Conservation (phyloP, 2,888 invertebrate genomes). For the Acrobeloides nanus region DNA sequence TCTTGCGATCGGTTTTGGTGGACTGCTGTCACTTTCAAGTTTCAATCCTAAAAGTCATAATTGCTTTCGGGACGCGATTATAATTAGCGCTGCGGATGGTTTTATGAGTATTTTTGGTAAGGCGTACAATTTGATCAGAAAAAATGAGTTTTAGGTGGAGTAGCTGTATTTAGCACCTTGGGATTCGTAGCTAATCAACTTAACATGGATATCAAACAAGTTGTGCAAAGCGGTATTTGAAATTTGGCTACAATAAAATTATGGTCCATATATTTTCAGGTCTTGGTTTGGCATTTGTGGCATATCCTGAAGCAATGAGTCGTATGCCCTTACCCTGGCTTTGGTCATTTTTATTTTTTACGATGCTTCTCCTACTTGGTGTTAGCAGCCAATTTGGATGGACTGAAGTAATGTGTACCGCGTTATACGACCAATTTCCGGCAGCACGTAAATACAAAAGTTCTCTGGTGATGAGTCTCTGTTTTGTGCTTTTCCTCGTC, state of each 20-base stretch:
- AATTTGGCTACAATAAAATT: no score
- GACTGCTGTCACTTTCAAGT: conserved; percentile 37
- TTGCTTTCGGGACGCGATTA: conserved; percentile 37
- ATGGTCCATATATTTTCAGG: no score
- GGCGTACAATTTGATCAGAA: conserved; percentile 1
- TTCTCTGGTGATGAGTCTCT: conserved; percentile 26
- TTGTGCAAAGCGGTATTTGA: conserved; percentile 48
- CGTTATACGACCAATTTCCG: conserved; percentile 34
- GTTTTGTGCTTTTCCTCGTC: conserved; percentile 22
- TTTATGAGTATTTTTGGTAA: conserved; percentile 33
- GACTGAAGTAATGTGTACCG: conserved; percentile 33
- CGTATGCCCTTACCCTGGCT: conserved; percentile 52
- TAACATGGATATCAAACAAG: conserved; percentile 51
- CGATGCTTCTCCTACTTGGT: conserved; percentile 55
- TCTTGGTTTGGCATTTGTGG: conserved; percentile 54
- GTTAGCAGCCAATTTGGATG: conserved; percentile 41
- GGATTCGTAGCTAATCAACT: conserved; percentile 54
- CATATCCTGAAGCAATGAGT: conserved; percentile 54
- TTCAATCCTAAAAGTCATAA: conserved; percentile 41
- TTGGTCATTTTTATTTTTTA: conserved; percentile 55
- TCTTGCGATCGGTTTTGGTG: conserved; percentile 41
- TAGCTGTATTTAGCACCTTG: conserved; percentile 54
- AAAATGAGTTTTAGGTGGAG: conserved; percentile 13
- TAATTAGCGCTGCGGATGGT: conserved; percentile 42
- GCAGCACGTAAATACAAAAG: conserved; percentile 23